Percentiles rank a stretch among this genome's conserved stretches.
phyloP scores from a whole-genome alignment of 2,797 vertebrate genomes.

The Potorous gilbertii region DNA sequence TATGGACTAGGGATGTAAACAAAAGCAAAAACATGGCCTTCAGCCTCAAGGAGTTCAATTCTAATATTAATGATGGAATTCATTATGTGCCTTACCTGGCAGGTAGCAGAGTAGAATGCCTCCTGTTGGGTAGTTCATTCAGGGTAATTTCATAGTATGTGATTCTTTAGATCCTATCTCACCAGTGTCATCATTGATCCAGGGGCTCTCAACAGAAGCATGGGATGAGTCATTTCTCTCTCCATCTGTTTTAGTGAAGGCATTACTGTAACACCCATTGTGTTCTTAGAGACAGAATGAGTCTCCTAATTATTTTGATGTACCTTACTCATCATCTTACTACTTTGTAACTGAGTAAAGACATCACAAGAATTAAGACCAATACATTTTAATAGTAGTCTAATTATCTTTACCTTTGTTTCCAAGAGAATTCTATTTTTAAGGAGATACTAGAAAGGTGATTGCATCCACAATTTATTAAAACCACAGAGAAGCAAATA shows the following conservation, averaged over 20 bases:
- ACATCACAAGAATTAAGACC: background rate
- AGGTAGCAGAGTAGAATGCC: background rate
- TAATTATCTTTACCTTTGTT: background rate
- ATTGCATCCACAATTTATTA: background rate
- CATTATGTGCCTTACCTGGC: background rate
- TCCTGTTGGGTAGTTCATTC: background rate
- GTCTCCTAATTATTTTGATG: background rate
- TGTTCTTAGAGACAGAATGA: background rate
- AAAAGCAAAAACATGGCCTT: background rate
- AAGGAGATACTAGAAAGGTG: background rate
- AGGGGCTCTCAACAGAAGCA: background rate
- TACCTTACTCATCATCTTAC: background rate
- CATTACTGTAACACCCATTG: background rate
- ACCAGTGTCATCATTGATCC: background rate
- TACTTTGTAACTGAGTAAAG: background rate
- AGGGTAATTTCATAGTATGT: background rate
- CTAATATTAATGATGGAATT: background rate
- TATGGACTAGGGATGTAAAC: background rate
- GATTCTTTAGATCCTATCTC: background rate
- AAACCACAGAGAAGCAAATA: background rate
- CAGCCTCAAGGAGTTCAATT: background rate
- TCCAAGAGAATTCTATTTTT: background rate
- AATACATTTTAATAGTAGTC: background rate
- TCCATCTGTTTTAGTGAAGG: background rate
- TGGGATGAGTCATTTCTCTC: background rate